These are phyloP conservation scores for Dallia pectoralis DNA, from an alignment of 2,797 vertebrate genomes.

Conservation along the genomic window DNA sequence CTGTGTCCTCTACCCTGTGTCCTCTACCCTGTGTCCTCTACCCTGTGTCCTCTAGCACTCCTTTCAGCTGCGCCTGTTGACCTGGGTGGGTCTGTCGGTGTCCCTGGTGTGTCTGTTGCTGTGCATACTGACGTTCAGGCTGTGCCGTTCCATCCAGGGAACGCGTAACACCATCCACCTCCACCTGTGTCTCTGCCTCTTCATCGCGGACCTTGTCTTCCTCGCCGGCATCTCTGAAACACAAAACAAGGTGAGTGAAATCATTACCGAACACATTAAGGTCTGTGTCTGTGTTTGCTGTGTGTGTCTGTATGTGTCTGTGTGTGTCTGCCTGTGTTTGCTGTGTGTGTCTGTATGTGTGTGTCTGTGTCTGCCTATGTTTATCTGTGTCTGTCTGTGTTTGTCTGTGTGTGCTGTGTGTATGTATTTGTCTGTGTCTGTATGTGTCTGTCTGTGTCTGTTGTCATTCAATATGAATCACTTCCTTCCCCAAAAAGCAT, in stretches of 20 bases:
- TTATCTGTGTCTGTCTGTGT: background rate
- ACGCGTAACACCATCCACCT: conserved; percentile 81
- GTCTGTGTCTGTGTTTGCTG: too few species aligned
- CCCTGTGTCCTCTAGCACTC: conserved; percentile 42
- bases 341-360: background rate
- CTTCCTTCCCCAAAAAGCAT: background rate
- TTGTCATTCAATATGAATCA: background rate
- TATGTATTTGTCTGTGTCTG: background rate
- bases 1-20: too few species aligned
- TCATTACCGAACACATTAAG: too few species aligned
- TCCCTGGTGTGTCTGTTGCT: conserved; percentile 79
- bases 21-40: too few species aligned
- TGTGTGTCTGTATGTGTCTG: conserved; percentile 72
- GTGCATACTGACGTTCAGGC: conserved; percentile 81
- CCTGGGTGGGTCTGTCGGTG: conserved; percentile 73
- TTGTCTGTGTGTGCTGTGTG: background rate
- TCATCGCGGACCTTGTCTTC: conserved; percentile 80
- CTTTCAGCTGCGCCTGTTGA: conserved; percentile 70
- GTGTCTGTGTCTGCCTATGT: conserved; percentile 5
- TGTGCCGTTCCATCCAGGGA: conserved; percentile 80
- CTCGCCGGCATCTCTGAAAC: conserved; percentile 58
- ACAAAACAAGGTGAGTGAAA: too few species aligned
- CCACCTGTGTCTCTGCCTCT: conserved; percentile 79
- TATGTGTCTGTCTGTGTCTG: conserved; percentile 33
- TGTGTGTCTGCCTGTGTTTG: conserved; percentile 76